Evolutionary conservation across 2,888 invertebrate species (phyloP), one percentile per base, ranked within the genome.

Genomic region (Allacma fusca): DNA sequence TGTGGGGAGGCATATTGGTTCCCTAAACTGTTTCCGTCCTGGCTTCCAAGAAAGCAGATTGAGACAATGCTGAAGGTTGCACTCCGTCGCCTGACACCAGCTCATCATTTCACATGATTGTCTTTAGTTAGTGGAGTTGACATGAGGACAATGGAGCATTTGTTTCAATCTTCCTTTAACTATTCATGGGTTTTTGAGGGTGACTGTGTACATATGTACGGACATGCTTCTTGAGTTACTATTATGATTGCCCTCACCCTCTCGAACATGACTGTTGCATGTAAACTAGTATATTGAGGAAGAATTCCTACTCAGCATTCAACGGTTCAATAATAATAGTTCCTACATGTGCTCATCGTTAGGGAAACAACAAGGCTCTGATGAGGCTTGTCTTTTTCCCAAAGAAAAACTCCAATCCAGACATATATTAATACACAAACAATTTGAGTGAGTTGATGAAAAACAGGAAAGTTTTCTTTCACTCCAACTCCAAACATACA

Each of bases 41-140:
- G 5, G 9, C 34, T 34, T 34, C 34, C 34, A 50, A 19, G n/a
- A n/a, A 50, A n/a, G 50, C 19, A 50, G n/a, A 16, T 5, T 19
- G 40, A 40, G 5, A 50, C 50, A 50, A 50, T 4, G 5, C 50
- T 9, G 9, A 50, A n/a, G 19, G 1, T 50, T 50, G 9, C 13
- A 57, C 57, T 50, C 19, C 29, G 57, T 71, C 13, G 23, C 70
- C 29, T 70, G 70, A 70, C 70, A 70, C 24, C 24, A 23, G 23
- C 70, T 70, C 70, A 70, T 70, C 70, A 16, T 50, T 9, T 50
- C 57, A 50, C 71, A 57, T 57, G 43, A 57, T 57, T 71, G 57
- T 57, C 71, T 71, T 57, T 57, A 50, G 24, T 28, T 71, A 50
- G 57, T 57, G 1, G n/a, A 50, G 71, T 68, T 68, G 68, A 68